Base-by-base conservation (phyloP, 2,113 vertebrate species). In the Pedetes capensis region DNA sequence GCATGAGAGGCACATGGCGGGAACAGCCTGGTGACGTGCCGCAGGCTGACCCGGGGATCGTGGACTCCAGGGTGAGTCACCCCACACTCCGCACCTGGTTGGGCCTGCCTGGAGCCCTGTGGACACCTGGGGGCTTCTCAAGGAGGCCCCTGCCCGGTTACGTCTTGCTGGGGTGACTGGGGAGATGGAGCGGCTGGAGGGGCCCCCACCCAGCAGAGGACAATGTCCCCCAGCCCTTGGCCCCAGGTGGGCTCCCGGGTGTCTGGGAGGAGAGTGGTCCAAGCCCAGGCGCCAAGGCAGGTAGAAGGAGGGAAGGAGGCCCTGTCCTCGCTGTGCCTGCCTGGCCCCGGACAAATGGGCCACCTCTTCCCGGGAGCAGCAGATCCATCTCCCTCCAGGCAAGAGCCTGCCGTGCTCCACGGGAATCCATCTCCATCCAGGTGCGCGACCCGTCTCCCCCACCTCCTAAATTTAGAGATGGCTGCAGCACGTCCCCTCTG, bases 401-500 rank as follows among this genome's bases (percentile, higher is more conserved):
- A 7, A 49, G 53, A n/a, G n/a, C n/a, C n/a, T 0, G 42, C 25
- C 10, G 0, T 0, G 3, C 55, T 44, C 42, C 8, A 17, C 63
- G 22, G n/a, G 2, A 6, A 63, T 91, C 91, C 32, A 1, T 83
- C 91, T 85, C 76, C 91, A 82, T 66, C 90, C 22, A 66, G 87
- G 74, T 76, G 10, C 2, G 4, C 1, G 39, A 47, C 44, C 55
- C n/a, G 3, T 80, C 75, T 44, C 63, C 47, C n/a, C 47, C 44
- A 2, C 74, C 88, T 84, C 81, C 69, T 22, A 18, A 49, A 93
- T 92, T 72, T 74, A 93, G n/a, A 29, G 87, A 42, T 0, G 18
- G 27, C 82, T 6, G 53, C 10, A 8, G 47, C 39, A 13, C 32
- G 9, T 22, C 89, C 82, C 76, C 57, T 63, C 72, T 55, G 0